These are phyloP conservation scores for Polyergus mexicanus DNA, from an alignment of 1,140 invertebrate genomes.

Conservation along the genomic window DNA sequence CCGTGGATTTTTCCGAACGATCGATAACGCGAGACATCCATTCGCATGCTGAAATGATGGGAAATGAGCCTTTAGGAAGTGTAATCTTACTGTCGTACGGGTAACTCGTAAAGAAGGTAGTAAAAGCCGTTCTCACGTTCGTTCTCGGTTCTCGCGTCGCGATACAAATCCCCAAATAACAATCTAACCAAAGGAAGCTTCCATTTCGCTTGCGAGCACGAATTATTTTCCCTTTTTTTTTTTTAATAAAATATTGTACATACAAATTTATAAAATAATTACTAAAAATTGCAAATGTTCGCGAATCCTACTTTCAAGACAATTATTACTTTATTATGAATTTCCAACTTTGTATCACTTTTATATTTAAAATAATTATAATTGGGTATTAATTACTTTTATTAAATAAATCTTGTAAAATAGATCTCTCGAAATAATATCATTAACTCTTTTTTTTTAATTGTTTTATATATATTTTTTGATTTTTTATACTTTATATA, in stretches of 20 bases:
- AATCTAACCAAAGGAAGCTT: not conserved
- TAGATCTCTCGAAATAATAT: too few relatives aligned
- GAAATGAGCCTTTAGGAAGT: not conserved
- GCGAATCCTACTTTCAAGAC: too few relatives aligned
- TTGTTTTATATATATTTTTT: too few relatives aligned
- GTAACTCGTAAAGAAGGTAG: not conserved
- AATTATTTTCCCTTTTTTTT: not conserved
- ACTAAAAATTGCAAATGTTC: too few relatives aligned
- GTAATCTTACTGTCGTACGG: not conserved
- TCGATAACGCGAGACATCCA: not conserved
- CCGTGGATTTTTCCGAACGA: not conserved
- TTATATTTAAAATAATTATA: too few relatives aligned
- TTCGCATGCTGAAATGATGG: not conserved
- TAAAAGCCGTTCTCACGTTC: not conserved
- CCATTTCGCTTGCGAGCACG: too few relatives aligned
- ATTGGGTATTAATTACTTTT: too few relatives aligned
- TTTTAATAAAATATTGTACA: not conserved
- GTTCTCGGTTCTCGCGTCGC: not conserved
- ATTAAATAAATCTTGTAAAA: too few relatives aligned
- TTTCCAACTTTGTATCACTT: too few relatives aligned
- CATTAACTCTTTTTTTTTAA: too few relatives aligned
- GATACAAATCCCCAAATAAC: not conserved
- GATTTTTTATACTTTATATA: too few relatives aligned
- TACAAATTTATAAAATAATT: not conserved
- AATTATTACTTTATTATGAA: too few relatives aligned